Base-by-base conservation (phyloP, 2,797 vertebrate species). In the Threskiornis aethiopicus region DNA sequence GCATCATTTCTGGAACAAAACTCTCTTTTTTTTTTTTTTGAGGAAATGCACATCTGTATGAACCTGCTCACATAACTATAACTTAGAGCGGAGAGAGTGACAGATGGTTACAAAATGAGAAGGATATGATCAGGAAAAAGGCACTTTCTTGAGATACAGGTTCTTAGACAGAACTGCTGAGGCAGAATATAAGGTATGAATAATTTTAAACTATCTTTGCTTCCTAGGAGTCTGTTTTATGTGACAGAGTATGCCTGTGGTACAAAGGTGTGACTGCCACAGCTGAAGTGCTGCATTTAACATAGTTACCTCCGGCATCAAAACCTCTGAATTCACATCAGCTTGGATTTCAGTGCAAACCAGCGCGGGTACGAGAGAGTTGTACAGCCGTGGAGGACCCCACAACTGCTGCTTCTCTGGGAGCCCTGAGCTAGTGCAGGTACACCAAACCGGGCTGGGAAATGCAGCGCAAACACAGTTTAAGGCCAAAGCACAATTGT, bases 301-400 rank as follows among this genome's bases (percentile, higher is more conserved):
- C 31, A 46, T 6, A 52, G 37, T 44, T 69, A 55, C 49, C 17
- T 39, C 61, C 10, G 66, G 41, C 35, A 78, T 33, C 20, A 62
- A 76, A 83, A 47, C 25, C 39, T 78, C 76, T 52, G 46, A 59
- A 64, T 17, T 49, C 28, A 28, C 29, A n/a, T 12, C 49, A 59
- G 55, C 17, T 35, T 84, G 41, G 44, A 46, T 41, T 59, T 49
- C 64, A 54, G 41, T 4, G 18, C 2, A 6, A 51, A 61, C 10
- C 37, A 65, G 22, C 0, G 2, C 4, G 31, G 16, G 9, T 12
- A 62, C 0, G 0, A 66, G 11, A 31, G 4, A 35, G 16, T 4
- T 46, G 13, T 12, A 64, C 12, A 55, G 44, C 16, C 42, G 12
- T 3, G 10, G 21, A 57, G 65, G 16, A 72, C 8, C 13, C 51